Conservation (phyloP, 1,140 invertebrate species). For the Drosophila repletoides region DNA sequence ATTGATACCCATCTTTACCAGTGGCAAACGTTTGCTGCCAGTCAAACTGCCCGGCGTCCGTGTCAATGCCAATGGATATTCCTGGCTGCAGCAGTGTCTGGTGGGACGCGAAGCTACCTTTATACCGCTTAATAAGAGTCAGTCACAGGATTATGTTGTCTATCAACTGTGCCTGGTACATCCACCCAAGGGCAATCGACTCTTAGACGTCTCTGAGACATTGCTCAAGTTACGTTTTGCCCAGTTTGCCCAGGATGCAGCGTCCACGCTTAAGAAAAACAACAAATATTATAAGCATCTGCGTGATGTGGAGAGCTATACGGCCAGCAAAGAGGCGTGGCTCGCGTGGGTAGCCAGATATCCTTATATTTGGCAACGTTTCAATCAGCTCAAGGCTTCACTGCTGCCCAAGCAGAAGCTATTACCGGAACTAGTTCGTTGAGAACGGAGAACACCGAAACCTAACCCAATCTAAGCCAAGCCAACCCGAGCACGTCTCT, state of each 20-base stretch:
- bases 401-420: constrained; percentile 68
- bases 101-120: constrained; percentile 74
- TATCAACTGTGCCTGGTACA: constrained; percentile 75
- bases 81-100: constrained; percentile 74
- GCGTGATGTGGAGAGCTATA: constrained; percentile 57
- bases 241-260: constrained; percentile 59
- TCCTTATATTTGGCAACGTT: constrained; percentile 69
- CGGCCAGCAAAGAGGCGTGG: constrained; percentile 62
- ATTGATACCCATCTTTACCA: constrained; percentile 68
- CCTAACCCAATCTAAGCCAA: neutral
- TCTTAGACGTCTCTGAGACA: constrained; percentile 72
- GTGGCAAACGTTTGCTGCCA: constrained; percentile 54
- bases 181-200: constrained; percentile 65
- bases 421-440: constrained; percentile 73
- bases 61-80: constrained; percentile 71
- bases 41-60: constrained; percentile 70
- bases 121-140: constrained; percentile 66
- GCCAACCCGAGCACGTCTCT: neutral
- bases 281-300: constrained; percentile 73
- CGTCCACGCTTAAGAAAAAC: constrained; percentile 55
- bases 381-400: constrained; percentile 57
- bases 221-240: constrained; percentile 71
- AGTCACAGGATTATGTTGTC: constrained; percentile 60
- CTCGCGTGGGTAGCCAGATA: constrained; percentile 58
- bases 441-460: neutral